phyloP scores from a whole-genome alignment of 2,113 vertebrate genomes.

The Lophius piscatorius region DNA sequence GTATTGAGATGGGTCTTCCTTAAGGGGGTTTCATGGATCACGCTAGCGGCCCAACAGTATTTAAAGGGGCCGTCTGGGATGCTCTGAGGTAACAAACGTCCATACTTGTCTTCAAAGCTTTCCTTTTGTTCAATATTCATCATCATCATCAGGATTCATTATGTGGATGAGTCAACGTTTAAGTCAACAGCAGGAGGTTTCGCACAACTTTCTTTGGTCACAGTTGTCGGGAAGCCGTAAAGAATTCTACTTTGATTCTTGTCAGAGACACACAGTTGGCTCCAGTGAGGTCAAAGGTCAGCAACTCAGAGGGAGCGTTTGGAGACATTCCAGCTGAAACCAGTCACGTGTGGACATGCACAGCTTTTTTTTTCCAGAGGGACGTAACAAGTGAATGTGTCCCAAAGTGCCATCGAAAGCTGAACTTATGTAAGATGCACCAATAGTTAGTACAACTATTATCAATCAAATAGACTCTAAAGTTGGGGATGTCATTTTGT shows the following conservation, averaged over 20 bases:
- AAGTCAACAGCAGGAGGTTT: conserved; percentile 11
- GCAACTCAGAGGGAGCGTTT: conserved; percentile 20
- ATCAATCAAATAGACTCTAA: too few relatives aligned
- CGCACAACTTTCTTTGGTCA: conserved; percentile 1
- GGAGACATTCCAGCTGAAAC: not conserved
- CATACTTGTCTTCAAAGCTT: too few relatives aligned
- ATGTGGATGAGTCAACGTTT: not conserved
- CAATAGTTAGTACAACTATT: too few relatives aligned
- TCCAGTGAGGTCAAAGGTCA: conserved; percentile 41
- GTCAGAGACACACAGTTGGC: conserved; percentile 20
- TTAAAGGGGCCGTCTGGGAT: too few relatives aligned
- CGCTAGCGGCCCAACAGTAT: too few relatives aligned
- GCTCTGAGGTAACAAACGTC: too few relatives aligned
- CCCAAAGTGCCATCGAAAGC: too few relatives aligned
- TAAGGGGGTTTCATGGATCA: not conserved
- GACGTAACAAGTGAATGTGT: too few relatives aligned
- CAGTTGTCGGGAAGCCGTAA: conserved; percentile 4
- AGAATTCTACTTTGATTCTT: conserved; percentile 21
- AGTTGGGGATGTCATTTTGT: too few relatives aligned
- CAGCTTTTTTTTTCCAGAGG: too few relatives aligned
- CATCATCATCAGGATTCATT: not conserved
- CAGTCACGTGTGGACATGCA: too few relatives aligned
- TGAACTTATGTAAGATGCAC: too few relatives aligned
- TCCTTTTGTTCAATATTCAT: not conserved
- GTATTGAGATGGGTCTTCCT: not conserved